Conservation (phyloP, 2,113 vertebrate genomes). For the Semnornis frantzii region DNA sequence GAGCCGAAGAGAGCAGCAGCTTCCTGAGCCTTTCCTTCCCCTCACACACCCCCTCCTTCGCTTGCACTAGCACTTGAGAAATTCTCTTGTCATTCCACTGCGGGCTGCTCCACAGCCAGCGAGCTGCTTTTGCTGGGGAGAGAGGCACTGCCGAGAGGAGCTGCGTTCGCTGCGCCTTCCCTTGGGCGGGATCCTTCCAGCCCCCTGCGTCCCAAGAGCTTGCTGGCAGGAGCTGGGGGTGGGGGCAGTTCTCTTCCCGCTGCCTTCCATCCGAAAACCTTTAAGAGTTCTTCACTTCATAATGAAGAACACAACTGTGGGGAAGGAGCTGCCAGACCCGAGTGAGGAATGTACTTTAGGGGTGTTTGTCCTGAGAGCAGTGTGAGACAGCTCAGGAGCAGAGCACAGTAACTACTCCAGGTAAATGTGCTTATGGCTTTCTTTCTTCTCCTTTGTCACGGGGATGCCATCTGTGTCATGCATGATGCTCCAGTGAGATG, state of each 20-base stretch:
- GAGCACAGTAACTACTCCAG: conserved; percentile 34
- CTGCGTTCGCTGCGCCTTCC: conserved; percentile 12
- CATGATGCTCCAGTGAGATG: neutral
- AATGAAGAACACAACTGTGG: neutral
- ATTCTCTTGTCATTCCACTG: conserved; percentile 22
- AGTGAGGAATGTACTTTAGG: conserved; percentile 13
- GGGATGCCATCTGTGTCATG: neutral
- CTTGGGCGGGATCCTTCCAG: neutral
- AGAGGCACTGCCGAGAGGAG: conserved; percentile 19
- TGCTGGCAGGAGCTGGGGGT: neutral
- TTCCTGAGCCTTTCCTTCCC: neutral
- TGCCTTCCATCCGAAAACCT: neutral
- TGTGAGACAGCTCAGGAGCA: conserved; percentile 36
- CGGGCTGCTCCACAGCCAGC: neutral
- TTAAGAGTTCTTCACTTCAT: neutral
- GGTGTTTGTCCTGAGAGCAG: conserved; percentile 6
- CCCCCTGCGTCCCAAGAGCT: neutral
- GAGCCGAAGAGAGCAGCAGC: neutral
- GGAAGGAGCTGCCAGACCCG: neutral
- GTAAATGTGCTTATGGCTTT: conserved; percentile 58
- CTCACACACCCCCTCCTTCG: conserved; percentile 30
- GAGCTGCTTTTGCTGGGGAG: conserved; percentile 22
- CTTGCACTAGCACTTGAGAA: conserved; percentile 30
- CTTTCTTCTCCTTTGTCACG: conserved; percentile 9
- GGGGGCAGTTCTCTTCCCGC: neutral